Evolutionary conservation across 2,888 invertebrate species (phyloP).

Genomic region (Mechanitis messenoides): DNA sequence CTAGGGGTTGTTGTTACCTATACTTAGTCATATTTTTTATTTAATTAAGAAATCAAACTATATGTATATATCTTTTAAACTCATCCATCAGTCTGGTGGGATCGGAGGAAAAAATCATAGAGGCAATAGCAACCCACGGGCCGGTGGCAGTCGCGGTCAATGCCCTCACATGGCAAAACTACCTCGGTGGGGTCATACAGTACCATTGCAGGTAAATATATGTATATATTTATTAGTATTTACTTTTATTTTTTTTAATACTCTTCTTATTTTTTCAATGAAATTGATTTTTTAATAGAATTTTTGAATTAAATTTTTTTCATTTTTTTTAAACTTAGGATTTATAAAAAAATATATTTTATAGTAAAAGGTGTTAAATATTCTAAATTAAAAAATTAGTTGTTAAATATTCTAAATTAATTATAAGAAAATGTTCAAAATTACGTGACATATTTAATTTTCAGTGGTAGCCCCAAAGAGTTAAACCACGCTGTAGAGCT

Average conservation of each 20-base stretch:
- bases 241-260: neutral
- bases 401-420: neutral
- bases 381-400: no score
- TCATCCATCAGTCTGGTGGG: constrained; percentile 75
- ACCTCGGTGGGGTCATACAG: constrained; percentile 89
- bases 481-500: constrained; percentile 91
- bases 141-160: constrained; percentile 89
- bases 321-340: no score
- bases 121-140: constrained; percentile 80
- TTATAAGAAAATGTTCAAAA: constrained; percentile 9
- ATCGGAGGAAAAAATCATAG: constrained; percentile 78
- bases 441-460: constrained; percentile 23
- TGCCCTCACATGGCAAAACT: constrained; percentile 90
- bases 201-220: constrained; percentile 80
- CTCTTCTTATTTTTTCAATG: neutral
- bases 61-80: no score
- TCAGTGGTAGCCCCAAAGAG: constrained; percentile 66
- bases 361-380: no score
- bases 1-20: neutral
- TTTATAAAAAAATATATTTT: no score
- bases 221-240: neutral
- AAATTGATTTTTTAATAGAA: no score
- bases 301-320: no score
- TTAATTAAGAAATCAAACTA: no score
- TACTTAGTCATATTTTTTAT: no score